phyloP scores from a whole-genome alignment of 2,797 vertebrate genomes.

The Gephyroberyx darwinii region DNA sequence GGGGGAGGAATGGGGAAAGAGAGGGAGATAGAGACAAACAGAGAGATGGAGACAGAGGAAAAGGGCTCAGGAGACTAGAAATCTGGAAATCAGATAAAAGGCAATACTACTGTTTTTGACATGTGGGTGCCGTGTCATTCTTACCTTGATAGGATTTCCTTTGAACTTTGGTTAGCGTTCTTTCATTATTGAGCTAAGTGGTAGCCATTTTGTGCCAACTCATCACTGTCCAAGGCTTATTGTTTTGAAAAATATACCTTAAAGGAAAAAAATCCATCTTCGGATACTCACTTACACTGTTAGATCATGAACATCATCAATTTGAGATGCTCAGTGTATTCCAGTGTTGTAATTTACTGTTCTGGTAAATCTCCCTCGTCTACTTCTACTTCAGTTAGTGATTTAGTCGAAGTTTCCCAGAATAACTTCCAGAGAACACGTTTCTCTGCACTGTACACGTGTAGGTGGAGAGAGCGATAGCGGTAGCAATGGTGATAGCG shows the following conservation, averaged over 20 bases:
- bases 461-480: too few species aligned
- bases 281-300: conserved; percentile 8
- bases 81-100: conserved; percentile 37
- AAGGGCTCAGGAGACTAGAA: conserved; percentile 24
- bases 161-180: conserved; percentile 33
- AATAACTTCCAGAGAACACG: background rate
- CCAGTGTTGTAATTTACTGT: conserved; percentile 5
- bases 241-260: conserved; percentile 29
- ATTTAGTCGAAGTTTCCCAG: background rate
- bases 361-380: background rate
- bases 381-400: too few species aligned
- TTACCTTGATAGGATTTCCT: conserved; percentile 35
- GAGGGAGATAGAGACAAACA: background rate
- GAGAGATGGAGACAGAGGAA: background rate
- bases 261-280: background rate
- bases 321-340: background rate
- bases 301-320: background rate
- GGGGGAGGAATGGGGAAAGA: background rate
- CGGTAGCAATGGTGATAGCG: too few species aligned
- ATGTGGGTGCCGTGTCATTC: conserved; percentile 46
- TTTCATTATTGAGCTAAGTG: conserved; percentile 47
- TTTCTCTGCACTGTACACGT: background rate
- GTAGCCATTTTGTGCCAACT: conserved; percentile 48
- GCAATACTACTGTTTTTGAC: conserved; percentile 44
- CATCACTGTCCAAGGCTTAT: conserved; percentile 10